These are phyloP conservation scores for Puffinus mauretanicus DNA, from an alignment of 2,113 vertebrate species.

Conservation along the genomic window DNA sequence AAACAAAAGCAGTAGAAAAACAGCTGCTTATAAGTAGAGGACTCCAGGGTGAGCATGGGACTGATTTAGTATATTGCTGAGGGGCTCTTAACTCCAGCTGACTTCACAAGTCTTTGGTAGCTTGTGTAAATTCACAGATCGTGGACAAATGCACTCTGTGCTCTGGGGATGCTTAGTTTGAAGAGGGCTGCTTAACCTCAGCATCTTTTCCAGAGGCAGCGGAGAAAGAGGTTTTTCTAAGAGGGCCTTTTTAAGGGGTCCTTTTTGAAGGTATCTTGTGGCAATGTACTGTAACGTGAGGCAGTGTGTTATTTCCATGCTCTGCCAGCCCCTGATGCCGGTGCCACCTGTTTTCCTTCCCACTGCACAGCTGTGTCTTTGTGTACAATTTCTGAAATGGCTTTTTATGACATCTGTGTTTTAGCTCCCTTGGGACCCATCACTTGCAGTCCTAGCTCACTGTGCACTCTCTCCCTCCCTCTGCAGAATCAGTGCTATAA, in stretches of 20 bases:
- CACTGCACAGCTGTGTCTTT: constrained; percentile 16
- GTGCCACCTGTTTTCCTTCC: constrained; percentile 28
- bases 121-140: constrained; percentile 19
- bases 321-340: background rate
- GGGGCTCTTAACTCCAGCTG: constrained; percentile 39
- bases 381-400: constrained; percentile 44
- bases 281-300: background rate
- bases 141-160: background rate
- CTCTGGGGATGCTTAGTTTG: background rate
- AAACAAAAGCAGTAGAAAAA: constrained; percentile 1
- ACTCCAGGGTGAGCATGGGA: background rate
- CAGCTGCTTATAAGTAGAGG: constrained; percentile 17
- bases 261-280: background rate
- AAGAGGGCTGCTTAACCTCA: constrained; percentile 23
- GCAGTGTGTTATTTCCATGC: background rate
- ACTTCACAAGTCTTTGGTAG: constrained; percentile 34
- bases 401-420: constrained; percentile 67
- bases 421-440: constrained; percentile 35
- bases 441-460: constrained; percentile 9
- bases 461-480: background rate
- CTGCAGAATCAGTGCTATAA: background rate
- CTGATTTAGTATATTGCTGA: constrained; percentile 28
- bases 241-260: background rate
- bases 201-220: background rate
- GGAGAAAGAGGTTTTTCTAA: background rate